Base-by-base conservation (phyloP, 2,113 vertebrate species). In the Apodemus speciosus region DNA sequence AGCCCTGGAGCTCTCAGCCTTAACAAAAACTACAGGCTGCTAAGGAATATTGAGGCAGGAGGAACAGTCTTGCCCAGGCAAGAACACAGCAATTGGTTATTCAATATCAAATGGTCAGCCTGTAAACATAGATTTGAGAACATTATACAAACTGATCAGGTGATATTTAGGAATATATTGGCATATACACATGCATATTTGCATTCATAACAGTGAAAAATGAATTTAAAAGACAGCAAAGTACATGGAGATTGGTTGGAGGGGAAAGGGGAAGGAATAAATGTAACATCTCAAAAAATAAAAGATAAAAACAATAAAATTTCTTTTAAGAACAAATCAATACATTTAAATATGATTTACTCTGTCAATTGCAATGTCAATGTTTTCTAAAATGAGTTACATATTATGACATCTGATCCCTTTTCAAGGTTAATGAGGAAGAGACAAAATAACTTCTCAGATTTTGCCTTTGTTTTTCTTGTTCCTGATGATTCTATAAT, bases 311-410 rank as follows among this genome's bases (percentile, higher is more conserved):
- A 64, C 75, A 87, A 73, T 77, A 4, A 1, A 94, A 2, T 56
- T 79, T n/a, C 7, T 66, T 89, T 95, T 40, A 91, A 89, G n/a
- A 27, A 66, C 76, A 2, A 88, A 71, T 32, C 69, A 94, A 60
- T 85, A 11, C 0, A 92, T 80, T 93, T 32, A 90, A 40, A 77
- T 75, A 40, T 87, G 8, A 80, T 15, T 16, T 86, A 66, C 32
- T 46, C 75, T 71, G 92, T 85, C 25, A 23, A 30, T 16, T 69
- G 2, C 0, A 83, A 62, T 35, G 9, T 51, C 40, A 84, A 38
- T 75, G 71, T 46, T 91, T 95, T 77, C 49, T 68, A 94, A 79
- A 77, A 84, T 62, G 43, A 83, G 77, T n/a, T 83, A 3, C 56
- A 88, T 35, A 77, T 6, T 40, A 0, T 38, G 25, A 77, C 89